Base-by-base conservation (phyloP, 2,113 vertebrate genomes). In the Apaloderma vittatum region DNA sequence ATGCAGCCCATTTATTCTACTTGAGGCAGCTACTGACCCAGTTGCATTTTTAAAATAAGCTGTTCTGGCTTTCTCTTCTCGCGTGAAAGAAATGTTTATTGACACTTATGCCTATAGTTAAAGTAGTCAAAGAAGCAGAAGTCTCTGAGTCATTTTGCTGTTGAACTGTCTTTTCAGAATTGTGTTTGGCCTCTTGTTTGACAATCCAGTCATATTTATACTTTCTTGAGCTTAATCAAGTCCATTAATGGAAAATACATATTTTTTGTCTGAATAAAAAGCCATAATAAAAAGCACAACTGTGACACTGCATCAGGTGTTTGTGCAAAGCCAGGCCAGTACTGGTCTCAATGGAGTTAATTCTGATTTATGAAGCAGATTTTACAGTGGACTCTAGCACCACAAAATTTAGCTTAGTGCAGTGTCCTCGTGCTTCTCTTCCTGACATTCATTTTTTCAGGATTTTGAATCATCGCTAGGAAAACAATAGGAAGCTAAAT, bases 1-100 rank as follows among this genome's bases (percentile, higher is more conserved):
- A 46, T 63, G 66, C 77, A 63, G 73, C 90, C 79, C 90, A 14
- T 93, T 87, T 65, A 80, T 96, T 79, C 86, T 70, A 67, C 97
- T 94, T 46, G 86, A 96, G 96, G 97, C 96, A 80, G 92, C 94
- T 88, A 24, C 86, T 97, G 97, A 97, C 97, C 97, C 95, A 97
- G 88, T 94, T 97, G 82, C 94, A 79, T 95, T 84, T 97, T 96
- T 77, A 89, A 96, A 94, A 94, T 84, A 73, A 87, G 70, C 83
- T 63, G 8, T 80, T 87, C 80, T 81, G 87, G 61, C 66, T 93
- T 91, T 78, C 48, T 82, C 46, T 90, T 86, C 37, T 30, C 1
- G 45, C 65, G 75, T 75, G 73, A 83, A 86, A 72, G 59, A 76
- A 89, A 70, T 62, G 61, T 90, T 93, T 91, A 63, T 67, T 96